Evolutionary conservation across 2,888 invertebrate genomes (phyloP).

Genomic region (Athrips mouffetella): DNA sequence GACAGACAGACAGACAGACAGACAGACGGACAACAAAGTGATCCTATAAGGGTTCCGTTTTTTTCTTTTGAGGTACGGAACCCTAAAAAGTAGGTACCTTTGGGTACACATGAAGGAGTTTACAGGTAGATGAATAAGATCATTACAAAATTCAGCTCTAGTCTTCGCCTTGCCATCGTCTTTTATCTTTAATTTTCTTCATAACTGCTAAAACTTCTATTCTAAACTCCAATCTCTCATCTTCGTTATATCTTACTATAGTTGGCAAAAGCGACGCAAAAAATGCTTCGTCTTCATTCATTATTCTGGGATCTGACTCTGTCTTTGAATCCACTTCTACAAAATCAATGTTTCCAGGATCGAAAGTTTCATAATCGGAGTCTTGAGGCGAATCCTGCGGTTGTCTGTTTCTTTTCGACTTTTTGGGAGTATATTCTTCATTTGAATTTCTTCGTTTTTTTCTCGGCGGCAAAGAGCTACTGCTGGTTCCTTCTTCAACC

Average conservation of each 20-base stretch:
- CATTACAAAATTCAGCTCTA: no score
- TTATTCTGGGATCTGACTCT: conserved; percentile 48
- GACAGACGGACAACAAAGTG: no score
- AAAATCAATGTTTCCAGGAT: conserved; percentile 36
- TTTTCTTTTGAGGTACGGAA: no score
- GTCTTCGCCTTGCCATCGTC: conserved; percentile 47
- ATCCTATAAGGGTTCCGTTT: no score
- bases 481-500: conserved; percentile 21
- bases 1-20: no score
- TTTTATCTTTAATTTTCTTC: conserved; percentile 57
- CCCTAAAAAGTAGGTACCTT: no score
- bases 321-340: conserved; percentile 40
- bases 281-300: conserved; percentile 73
- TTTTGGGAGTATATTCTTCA: conserved; percentile 5
- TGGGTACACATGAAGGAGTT: no score
- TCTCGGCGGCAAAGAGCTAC: conserved; percentile 14
- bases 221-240: conserved; percentile 63
- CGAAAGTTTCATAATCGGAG: conserved; percentile 19
- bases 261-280: conserved; percentile 66
- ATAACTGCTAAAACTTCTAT: conserved; percentile 62
- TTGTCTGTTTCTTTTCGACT: neutral
- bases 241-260: conserved; percentile 61
- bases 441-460: conserved; percentile 21
- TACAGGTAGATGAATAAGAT: no score
- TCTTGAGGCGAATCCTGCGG: conserved; percentile 14